A percentile compares a stretch with the other conserved stretches of the same genome.
Evolutionary conservation across 2,113 vertebrate species (phyloP).

Genomic region (Nycticorax nycticorax): DNA sequence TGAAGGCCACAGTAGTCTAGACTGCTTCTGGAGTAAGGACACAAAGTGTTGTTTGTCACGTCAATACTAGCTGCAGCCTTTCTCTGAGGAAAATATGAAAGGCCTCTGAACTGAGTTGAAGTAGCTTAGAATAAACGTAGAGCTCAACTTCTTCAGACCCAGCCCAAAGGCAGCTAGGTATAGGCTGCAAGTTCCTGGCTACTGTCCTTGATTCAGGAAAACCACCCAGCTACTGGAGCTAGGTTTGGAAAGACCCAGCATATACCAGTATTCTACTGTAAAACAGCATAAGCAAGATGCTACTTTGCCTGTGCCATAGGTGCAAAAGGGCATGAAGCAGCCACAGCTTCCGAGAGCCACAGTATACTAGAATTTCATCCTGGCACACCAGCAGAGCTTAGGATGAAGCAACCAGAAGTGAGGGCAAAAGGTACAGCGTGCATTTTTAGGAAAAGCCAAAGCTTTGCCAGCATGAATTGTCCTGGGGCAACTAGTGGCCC

Average conservation of each 20-base stretch:
- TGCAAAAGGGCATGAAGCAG: background rate
- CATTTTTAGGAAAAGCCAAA: background rate
- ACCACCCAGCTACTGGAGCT: background rate
- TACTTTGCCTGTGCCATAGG: background rate
- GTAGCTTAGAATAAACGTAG: background rate
- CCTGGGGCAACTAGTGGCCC: background rate
- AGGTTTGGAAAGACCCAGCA: background rate
- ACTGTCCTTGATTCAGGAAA: background rate
- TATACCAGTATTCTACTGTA: background rate
- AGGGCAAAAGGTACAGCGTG: accelerated
- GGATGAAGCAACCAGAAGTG: background rate
- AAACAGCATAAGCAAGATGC: background rate
- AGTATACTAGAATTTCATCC: background rate
- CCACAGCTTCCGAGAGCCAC: background rate
- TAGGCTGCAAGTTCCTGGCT: background rate
- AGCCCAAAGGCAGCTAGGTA: background rate
- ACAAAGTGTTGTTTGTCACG: background rate
- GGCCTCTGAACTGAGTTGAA: background rate
- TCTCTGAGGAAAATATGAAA: background rate
- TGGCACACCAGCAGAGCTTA: background rate
- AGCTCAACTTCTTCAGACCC: background rate
- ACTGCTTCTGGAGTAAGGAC: background rate
- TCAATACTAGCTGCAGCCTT: background rate
- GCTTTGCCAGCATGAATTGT: background rate
- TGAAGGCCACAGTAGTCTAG: background rate